These are phyloP conservation scores for Sinocyclocheilus maitianheensis DNA, from an alignment of 2,113 vertebrate species.

Conservation along the genomic window DNA sequence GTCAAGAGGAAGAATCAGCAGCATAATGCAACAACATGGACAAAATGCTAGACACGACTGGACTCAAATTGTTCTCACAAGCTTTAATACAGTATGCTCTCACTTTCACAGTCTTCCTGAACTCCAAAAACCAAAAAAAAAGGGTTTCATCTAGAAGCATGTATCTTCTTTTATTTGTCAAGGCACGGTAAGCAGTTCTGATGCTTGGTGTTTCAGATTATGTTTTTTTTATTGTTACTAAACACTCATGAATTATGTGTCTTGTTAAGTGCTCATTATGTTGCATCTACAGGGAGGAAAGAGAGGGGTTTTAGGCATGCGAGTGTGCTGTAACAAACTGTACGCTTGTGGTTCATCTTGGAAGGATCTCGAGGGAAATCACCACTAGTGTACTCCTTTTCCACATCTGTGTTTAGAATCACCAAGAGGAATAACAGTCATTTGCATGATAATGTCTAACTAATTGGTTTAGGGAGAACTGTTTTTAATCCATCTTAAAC, in stretches of 20 bases:
- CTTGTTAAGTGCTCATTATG: constrained; percentile 29
- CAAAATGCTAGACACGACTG: not conserved
- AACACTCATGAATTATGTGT: constrained; percentile 29
- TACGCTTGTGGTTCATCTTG: constrained; percentile 2
- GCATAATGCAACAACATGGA: not conserved
- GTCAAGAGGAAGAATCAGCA: not conserved
- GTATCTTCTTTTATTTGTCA: not conserved
- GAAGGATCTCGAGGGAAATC: constrained; percentile 40
- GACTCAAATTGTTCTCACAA: not conserved
- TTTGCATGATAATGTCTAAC: constrained; percentile 57
- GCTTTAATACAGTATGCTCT: not conserved
- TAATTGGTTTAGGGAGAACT: constrained; percentile 56
- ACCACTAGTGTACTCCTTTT: constrained; percentile 33
- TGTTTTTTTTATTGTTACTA: constrained; percentile 22
- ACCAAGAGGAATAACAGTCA: constrained; percentile 45
- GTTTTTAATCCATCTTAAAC: constrained; percentile 51
- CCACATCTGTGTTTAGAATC: constrained; percentile 44
- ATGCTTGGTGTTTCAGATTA: constrained; percentile 3
- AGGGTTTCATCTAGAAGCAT: not conserved
- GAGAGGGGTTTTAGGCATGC: constrained; percentile 8
- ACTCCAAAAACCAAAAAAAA: no score
- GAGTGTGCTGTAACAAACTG: constrained; percentile 11
- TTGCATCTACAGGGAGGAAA: not conserved
- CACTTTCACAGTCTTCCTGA: not conserved
- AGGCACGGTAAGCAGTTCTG: not conserved